Evolutionary conservation across 2,113 vertebrate species (phyloP), one percentile per base, ranked within the genome.

Genomic region (Rhynchomys soricoides): DNA sequence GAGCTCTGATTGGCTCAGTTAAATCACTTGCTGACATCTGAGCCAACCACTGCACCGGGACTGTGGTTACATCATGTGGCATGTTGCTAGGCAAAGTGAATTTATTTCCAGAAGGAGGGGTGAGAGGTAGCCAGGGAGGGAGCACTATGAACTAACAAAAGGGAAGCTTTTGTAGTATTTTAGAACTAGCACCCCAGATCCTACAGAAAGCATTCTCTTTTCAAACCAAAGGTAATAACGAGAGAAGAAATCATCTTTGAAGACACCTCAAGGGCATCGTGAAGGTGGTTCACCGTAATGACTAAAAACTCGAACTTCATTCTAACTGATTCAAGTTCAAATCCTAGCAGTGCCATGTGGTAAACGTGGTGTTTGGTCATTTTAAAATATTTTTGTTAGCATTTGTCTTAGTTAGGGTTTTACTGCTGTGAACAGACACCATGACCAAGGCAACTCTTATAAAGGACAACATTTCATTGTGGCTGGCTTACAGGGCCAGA

Each of bases 21-120:
- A 55, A 91, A 71, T 62, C 62, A 37, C 22, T 3, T 50, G 29
- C 48, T 19, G 16, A 62, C 15, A 3, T 59, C 89, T 52, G 12
- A 26, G 74, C 48, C 79, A 88, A 40, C 66, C 37, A 10, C 68
- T 77, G 4, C 83, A 45, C 50, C 26, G 92, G 48, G 37, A 55
- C 12, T 7, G 16, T 7, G 43, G 50, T 89, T 86, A 57, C 34
- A 1, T 83, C 55, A 85, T 16, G 57, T 29, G 21, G 3, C 5
- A 52, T 11, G 10, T 62, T 29, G 19, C 79, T 37, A 62, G 66
- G 26, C 40, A 70, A 87, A 64, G 11, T 87, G 34, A 34, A 52
- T 93, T 87, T 87, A 66, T 77, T 96, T 93, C 85, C 70, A 77
- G 64, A 79, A 86, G 95, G 31, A 57, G 7, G 3, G 5, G 74